Evolutionary conservation across 2,888 invertebrate species (phyloP), one percentile per base, ranked within the genome.

Genomic region (Lepidocyrtinus sp.): DNA sequence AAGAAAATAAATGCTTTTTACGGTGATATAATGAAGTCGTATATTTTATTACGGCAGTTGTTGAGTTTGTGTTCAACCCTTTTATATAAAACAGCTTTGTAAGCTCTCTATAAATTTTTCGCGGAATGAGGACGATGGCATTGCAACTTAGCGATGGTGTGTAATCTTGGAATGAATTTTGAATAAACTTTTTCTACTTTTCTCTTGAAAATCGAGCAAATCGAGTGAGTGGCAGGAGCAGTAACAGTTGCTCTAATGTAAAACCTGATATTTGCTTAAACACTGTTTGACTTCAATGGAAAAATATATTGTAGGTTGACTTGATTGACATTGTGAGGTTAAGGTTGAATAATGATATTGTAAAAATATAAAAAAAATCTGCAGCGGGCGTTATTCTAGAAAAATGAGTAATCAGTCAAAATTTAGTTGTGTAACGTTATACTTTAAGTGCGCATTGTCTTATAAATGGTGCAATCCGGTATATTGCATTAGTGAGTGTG

Each of bases 401-500:
- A 50, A 50, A 50, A 12, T 50, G 50, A 50, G 50, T 50, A 50
- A 50, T 50, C 50, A 12, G 50, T 36, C 5, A n/a, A n/a, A 7
- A 17, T 50, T 50, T 17, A 50, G 50, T 50, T 50, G 50, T 50
- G 50, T n/a, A 50, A 50, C 50, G 17, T 50, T 50, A 17, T 50
- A 17, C 50, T 50, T 50, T 50, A 50, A n/a, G 50, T 15, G 17
- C 15, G 50, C 2, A 50, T 50, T 50, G 50, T n/a, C n/a, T n/a
- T n/a, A n/a, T n/a, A n/a, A n/a, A n/a, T n/a, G n/a, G 27, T 45
- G 24, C 61, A 75, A 75, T 68, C 68, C 62, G 45, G 61, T 27
- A 67, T 67, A 61, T 75, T 67, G 68, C 45, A 75, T 75, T 36
- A 36, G 5, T 36, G n/a, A n/a, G n/a, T n/a, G n/a, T n/a, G n/a